Evolutionary conservation across 2,797 vertebrate species (phyloP), one percentile per base, ranked within the genome.

Genomic region (Typhlichthys eigenmanni): DNA sequence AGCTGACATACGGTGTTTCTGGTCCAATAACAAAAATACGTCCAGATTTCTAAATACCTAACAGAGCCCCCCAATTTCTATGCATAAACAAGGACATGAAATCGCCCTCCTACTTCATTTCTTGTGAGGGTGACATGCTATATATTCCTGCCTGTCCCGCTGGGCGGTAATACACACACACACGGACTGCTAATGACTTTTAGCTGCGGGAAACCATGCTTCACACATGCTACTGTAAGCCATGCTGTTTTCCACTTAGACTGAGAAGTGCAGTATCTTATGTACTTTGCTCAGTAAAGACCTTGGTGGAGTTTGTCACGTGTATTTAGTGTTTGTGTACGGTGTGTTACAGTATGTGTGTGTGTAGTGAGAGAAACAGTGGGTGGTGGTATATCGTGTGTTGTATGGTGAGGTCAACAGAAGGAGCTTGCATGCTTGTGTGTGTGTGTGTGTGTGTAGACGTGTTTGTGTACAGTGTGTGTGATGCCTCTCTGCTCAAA

Each of bases 101-200:
- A 64, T 55, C 68, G 48, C 45, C 34, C 5, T 6, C 34, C 24
- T 29, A 38, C 34, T 38, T 9, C 34, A 38, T 8, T 8, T 5
- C 34, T 38, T 8, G 8, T 8, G 34, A 8, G 34, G 34, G 34
- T 5, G 34, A 38, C 34, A 19, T 17, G 16, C 4, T 55, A 75
- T 78, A 69, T 50, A 64, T 72, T 66, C 0, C 7, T 4, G 46
- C 69, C 64, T 69, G 69, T 60, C 84, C 79, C 53, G 68, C 72
- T 65, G 81, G 69, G 83, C 64, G 34, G 29, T 19, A 81, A 6
- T 6, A 79, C 80, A 79, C 72, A 69, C 48, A 65, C 66, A 52
- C 68, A 74, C 13, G 29, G 69, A 62, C 60, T 55, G 47, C 11
- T 83, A 84, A 88, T 80, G 80, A 86, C 87, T 80, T 81, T 76